phyloP scores from a whole-genome alignment of 1,140 invertebrate genomes.

The Coelopa frigida region DNA sequence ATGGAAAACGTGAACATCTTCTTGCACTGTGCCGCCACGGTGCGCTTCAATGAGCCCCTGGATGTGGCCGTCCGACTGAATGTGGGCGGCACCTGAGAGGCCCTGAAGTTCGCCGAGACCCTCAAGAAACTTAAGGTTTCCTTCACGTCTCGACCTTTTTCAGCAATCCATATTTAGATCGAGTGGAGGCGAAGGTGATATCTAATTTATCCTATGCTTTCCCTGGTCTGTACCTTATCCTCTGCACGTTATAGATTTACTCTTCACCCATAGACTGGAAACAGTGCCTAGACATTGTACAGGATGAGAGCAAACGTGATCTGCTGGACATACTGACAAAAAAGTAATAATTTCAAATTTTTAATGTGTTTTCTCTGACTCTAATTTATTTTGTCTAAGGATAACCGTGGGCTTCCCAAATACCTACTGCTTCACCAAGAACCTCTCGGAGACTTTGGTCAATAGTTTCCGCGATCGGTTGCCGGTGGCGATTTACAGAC shows the following conservation, averaged over 20 bases:
- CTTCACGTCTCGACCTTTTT: constrained; percentile 66
- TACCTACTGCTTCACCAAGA: constrained; percentile 80
- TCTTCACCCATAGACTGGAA: constrained; percentile 39
- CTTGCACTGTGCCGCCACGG: constrained; percentile 89
- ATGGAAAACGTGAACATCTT: constrained; percentile 69
- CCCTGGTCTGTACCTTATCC: constrained; percentile 65
- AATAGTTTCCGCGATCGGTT: not conserved
- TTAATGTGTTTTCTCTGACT: not conserved
- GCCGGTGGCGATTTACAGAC: constrained; percentile 46
- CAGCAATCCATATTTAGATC: constrained; percentile 64
- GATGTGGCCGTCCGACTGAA: constrained; percentile 59
- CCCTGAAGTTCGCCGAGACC: constrained; percentile 56
- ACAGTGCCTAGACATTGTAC: constrained; percentile 22
- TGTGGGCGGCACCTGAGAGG: constrained; percentile 55
- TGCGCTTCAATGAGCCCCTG: constrained; percentile 67
- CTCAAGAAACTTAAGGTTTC: constrained; percentile 64
- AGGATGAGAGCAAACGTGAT: constrained; percentile 21
- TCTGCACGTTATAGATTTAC: constrained; percentile 49
- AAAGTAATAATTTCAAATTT: constrained; percentile 20
- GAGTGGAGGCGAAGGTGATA: constrained; percentile 64
- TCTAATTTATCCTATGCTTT: not conserved
- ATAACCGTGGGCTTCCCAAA: constrained; percentile 67
- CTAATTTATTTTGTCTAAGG: constrained; percentile 49
- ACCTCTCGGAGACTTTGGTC: constrained; percentile 56
- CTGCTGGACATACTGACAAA: constrained; percentile 26